These are phyloP conservation scores for Limnothrissa miodon DNA, from an alignment of 2,113 vertebrate species.

Conservation along the genomic window DNA sequence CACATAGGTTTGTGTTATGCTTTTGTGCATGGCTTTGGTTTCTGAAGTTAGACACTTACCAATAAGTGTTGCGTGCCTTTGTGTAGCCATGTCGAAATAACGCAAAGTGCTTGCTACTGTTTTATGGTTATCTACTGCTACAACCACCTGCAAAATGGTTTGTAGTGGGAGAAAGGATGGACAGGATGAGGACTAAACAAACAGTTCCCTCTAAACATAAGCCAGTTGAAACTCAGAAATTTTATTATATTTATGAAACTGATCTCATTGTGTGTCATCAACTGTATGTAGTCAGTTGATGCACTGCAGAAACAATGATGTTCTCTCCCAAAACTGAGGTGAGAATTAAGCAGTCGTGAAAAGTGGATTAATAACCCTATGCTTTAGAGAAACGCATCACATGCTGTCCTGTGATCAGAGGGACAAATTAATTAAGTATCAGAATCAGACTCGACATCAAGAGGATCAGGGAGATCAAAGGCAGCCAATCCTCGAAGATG, in stretches of 20 bases:
- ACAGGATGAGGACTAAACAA: neutral
- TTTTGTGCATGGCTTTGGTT: neutral
- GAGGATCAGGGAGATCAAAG: conserved; percentile 14
- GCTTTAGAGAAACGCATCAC: neutral
- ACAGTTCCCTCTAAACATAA: neutral
- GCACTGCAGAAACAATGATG: neutral
- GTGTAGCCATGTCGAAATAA: neutral
- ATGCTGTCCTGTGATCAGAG: neutral
- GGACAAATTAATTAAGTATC: neutral
- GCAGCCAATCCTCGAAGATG: neutral
- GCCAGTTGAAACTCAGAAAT: neutral
- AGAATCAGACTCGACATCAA: conserved; percentile 11
- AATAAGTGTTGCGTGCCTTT: neutral
- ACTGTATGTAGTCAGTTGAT: neutral
- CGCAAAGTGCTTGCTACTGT: neutral
- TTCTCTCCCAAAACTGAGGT: neutral
- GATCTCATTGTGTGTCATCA: neutral
- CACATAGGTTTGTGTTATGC: neutral
- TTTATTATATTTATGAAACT: neutral
- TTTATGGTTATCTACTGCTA: neutral
- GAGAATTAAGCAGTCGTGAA: neutral
- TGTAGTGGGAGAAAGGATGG: neutral
- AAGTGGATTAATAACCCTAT: neutral
- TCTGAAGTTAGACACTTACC: neutral
- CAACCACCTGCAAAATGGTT: neutral